Evolutionary conservation across 2,797 vertebrate genomes (phyloP), one percentile per base, ranked within the genome.

Genomic region (Muraenolepis orangiensis): DNA sequence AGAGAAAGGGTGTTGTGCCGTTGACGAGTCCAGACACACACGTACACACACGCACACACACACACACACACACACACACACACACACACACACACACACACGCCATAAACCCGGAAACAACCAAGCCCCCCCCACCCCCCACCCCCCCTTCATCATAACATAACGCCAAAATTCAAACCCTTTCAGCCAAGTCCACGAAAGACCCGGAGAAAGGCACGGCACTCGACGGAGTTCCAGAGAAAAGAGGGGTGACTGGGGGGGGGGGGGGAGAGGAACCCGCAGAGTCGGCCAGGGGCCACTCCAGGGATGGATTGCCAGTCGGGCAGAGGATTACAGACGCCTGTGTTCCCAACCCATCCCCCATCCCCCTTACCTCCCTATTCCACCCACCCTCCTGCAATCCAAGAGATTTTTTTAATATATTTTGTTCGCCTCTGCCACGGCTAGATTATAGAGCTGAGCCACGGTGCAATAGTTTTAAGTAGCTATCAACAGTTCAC

Each of bases 391-490:
- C 64, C 10, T 18, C 64, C 64, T 26, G 4, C 80, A 84, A 81
- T 85, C 85, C 83, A 79, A 74, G 67, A 81, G 79, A 77, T 84
- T 88, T 89, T 36, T 89, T 81, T 80, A n/a, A n/a, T n/a, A n/a
- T n/a, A 42, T 57, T 57, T 57, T 23, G n/a, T n/a, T 8, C 23
- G 51, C 51, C 20, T 87, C 85, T 86, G 85, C 85, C 80, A 76
- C 72, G 77, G 78, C 80, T 83, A 86, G 89, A 92, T 91, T 92
- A 89, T 84, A 31, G 76, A 77, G 57, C 73, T 80, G 84, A 91
- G 83, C 84, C 83, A 80, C 75, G 82, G 81, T 84, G 80, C 79
- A 86, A 74, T 79, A 73, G 76, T 81, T 79, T 83, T 83, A 75
- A 75, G 75, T 75, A 75, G 84, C 78, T 87, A 85, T 84, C 83